Conservation (phyloP, 1,140 invertebrate species). For the Bradynema listronoti region DNA sequence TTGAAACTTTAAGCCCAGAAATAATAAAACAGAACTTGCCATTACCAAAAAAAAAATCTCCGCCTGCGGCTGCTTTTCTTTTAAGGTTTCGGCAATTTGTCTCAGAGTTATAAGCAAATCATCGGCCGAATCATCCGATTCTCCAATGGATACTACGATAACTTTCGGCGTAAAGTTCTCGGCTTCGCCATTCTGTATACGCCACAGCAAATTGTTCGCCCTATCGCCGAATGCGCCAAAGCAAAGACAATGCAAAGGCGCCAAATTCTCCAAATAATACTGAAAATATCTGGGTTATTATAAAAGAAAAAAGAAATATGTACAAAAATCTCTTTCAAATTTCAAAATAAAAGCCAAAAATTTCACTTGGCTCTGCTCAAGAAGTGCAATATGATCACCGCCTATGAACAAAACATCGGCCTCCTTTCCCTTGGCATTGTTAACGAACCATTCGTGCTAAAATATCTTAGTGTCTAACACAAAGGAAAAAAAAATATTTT, state of each 20-base stretch:
- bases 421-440: conserved; percentile 16
- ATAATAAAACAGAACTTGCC: background rate
- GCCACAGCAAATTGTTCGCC: conserved; percentile 60
- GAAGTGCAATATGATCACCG: conserved; percentile 13
- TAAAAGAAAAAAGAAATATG: background rate
- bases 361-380: conserved; percentile 9
- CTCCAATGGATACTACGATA: conserved; percentile 23
- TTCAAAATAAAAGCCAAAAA: background rate
- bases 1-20: too few relatives aligned
- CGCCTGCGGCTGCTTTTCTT: conserved; percentile 12
- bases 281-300: conserved; percentile 30
- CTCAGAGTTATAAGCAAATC: conserved; percentile 5
- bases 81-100: conserved; percentile 2
- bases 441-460: conserved; percentile 19
- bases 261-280: conserved; percentile 59
- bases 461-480: background rate
- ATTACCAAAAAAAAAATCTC: conserved; percentile 24
- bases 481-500: background rate
- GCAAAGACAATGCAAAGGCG: conserved; percentile 60
- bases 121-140: conserved; percentile 12
- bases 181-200: conserved; percentile 59
- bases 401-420: conserved; percentile 23
- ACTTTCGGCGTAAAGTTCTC: conserved; percentile 59
- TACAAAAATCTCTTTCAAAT: background rate
- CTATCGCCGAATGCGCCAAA: conserved; percentile 60